Base-by-base conservation (phyloP, 2,113 vertebrate genomes). In the Camarhynchus parvulus region DNA sequence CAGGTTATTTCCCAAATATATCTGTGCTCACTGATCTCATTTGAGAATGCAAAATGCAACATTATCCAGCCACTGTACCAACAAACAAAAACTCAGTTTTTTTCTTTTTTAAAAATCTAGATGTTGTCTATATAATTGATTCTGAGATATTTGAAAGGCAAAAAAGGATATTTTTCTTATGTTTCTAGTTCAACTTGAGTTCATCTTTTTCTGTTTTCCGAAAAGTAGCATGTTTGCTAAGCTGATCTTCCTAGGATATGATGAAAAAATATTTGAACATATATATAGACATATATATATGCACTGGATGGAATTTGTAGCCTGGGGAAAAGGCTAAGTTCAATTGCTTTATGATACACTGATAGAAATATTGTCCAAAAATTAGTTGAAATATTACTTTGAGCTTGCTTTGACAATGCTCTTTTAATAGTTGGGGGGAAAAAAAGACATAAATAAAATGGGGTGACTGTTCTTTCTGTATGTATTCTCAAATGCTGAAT, bases 361-460 rank as follows among this genome's bases (percentile, higher is more conserved):
- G 37, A 77, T 16, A 72, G 2, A 58, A 87, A 79, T 47, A 59
- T 24, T 72, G 35, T 39, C 49, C 62, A 67, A 85, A 72, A 79
- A 37, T 2, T 52, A 69, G 63, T 33, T 84, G 35, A 79, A 82
- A 37, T 50, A 52, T 39, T 56, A 47, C 23, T 88, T 66, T 37
- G 27, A 82, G 20, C 33, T 79, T 76, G 30, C 28, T 90, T 76
- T 85, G 37, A 76, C 30, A 64, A 37, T 31, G 30, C 7, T 80
- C 15, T 49, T 24, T 16, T 13, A 41, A 3, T 22, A n/a, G 5
- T 17, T 2, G 9, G 13, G 1, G 0, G 4, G 1, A n/a, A 20
- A 13, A 13, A 33, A 23, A 20, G 3, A 6, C 24, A 27, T 18
- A 27, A 61, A 55, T 9, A 61, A 39, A 46, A 27, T 11, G 4